phyloP scores from a whole-genome alignment of 2,797 vertebrate species.

The Sebastes minor region DNA sequence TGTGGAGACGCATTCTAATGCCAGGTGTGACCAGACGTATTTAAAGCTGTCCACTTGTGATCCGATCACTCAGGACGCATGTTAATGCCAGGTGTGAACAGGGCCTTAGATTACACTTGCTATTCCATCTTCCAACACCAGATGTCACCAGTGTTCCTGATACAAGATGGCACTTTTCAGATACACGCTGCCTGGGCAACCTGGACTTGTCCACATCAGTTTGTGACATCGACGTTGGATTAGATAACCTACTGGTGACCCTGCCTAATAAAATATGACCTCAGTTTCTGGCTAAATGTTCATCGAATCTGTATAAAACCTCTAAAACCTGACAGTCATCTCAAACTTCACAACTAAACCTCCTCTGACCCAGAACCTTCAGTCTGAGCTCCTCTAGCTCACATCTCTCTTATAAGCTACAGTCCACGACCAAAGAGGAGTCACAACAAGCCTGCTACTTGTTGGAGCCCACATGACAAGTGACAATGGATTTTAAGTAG shows the following conservation, averaged over 20 bases:
- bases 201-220: neutral
- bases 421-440: neutral
- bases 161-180: neutral
- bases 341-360: neutral
- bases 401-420: neutral
- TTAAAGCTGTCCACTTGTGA: too few species aligned
- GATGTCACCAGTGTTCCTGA: constrained; percentile 42
- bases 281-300: neutral
- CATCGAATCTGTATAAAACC: neutral
- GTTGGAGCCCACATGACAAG: neutral
- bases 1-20: too few species aligned
- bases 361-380: neutral
- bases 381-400: neutral
- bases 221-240: neutral
- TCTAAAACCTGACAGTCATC: neutral
- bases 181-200: neutral
- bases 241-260: neutral
- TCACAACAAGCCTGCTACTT: neutral
- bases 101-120: neutral
- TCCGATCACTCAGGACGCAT: too few species aligned
- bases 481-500: neutral
- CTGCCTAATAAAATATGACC: neutral
- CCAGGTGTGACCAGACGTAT: too few species aligned
- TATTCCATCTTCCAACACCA: constrained; percentile 52
- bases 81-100: too few species aligned